Base-by-base conservation (phyloP, 2,888 invertebrate species). In the Coenonympha glycerion region DNA sequence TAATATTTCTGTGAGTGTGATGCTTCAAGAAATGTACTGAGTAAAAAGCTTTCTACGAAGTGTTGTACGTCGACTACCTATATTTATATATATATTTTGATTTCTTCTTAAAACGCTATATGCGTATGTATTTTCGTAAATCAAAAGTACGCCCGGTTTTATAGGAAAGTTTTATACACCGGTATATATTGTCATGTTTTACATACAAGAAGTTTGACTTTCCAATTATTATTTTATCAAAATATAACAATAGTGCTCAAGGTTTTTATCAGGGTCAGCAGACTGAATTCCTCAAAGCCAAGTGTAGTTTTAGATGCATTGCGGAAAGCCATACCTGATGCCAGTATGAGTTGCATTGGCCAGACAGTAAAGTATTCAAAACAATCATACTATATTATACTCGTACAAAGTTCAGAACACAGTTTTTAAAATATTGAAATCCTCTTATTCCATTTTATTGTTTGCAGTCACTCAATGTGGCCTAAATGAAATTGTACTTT, bases 311-410 rank as follows among this genome's bases (percentile, higher is more conserved):
- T 45, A 47, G 57, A 60, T 61, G 55, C 54, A 46, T 57, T 57
- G 55, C 57, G 52, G 56, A 62, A 58, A 60, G 60, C 60, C n/a
- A n/a, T 45, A n/a, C 39, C 22, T n/a, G n/a, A 24, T 21, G n/a
- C n/a, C n/a, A n/a, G n/a, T 9, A 24, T 9, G 15, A 15, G 24
- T 3, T n/a, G 16, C 22, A 22, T 15, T 19, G n/a, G 11, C 45
- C 16, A 34, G n/a, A 24, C 24, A 34, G 18, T 45, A 15, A 13
- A 18, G 26, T 28, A n/a, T 31, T 44, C n/a, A 8, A 42, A 42
- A 33, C 13, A 3, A 19, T 21, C 19, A 31, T 21, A 19, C 21
- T 11, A 31, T 31, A 21, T n/a, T n/a, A n/a, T n/a, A n/a, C n/a
- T n/a, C n/a, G n/a, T n/a, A n/a, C n/a, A n/a, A n/a, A n/a, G n/a